Evolutionary conservation across 1,140 invertebrate genomes (phyloP).

Genomic region (Pogonomyrmex barbatus): DNA sequence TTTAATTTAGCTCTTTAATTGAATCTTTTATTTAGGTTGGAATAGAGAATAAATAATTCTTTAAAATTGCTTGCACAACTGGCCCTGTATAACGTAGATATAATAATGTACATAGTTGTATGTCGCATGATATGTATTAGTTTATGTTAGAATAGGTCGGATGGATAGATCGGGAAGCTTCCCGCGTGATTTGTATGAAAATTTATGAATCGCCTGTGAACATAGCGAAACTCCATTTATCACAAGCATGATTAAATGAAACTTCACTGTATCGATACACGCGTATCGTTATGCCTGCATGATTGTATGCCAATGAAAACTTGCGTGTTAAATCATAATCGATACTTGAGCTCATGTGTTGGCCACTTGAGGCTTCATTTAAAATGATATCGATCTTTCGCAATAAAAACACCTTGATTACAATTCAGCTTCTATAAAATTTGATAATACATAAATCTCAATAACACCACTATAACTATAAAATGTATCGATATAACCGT

Average conservation of each 20-base stretch:
- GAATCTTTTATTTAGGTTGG: not conserved
- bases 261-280: not conserved
- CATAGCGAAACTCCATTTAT: slow-evolving; percentile 12
- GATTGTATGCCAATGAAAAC: slow-evolving; percentile 23
- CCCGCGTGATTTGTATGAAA: slow-evolving; percentile 29
- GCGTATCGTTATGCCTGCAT: slow-evolving; percentile 5
- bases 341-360: slow-evolving; percentile 48
- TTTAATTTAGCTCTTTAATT: not conserved
- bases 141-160: slow-evolving; percentile 54
- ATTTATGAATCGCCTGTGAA: slow-evolving; percentile 27
- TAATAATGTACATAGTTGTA: slow-evolving; percentile 49
- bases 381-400: slow-evolving; percentile 21
- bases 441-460: slow-evolving; percentile 10
- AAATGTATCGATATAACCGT: slow-evolving; percentile 10
- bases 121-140: slow-evolving; percentile 62
- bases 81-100: slow-evolving; percentile 18
- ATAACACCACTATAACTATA: slow-evolving; percentile 22
- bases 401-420: slow-evolving; percentile 36
- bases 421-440: slow-evolving; percentile 45
- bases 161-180: slow-evolving; percentile 34
- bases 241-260: not conserved
- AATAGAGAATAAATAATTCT: not conserved
- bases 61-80: slow-evolving; percentile 25
- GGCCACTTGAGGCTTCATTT: slow-evolving; percentile 44
- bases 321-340: slow-evolving; percentile 41